phyloP scores from a whole-genome alignment of 2,113 vertebrate species.

The Budorcas taxicolor region DNA sequence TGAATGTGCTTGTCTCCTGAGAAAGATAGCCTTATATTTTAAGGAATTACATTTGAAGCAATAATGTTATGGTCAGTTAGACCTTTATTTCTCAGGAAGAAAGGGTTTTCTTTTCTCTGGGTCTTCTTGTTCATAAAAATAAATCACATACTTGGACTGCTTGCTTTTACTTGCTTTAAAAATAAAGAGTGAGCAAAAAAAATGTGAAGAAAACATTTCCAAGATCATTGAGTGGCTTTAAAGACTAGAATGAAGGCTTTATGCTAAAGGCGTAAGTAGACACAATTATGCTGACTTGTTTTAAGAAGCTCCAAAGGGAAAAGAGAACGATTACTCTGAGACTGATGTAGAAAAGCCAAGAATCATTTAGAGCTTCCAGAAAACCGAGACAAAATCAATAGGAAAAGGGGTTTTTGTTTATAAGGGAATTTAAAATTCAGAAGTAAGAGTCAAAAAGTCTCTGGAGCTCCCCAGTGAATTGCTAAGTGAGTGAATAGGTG shows the following conservation, averaged over 20 bases:
- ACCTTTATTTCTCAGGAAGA: neutral
- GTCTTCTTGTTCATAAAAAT: slow-evolving; percentile 37
- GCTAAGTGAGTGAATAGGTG: neutral
- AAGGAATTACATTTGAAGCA: slow-evolving; percentile 25
- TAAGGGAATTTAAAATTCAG: slow-evolving; percentile 22
- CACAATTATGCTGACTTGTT: slow-evolving; percentile 33
- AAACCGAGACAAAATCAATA: neutral
- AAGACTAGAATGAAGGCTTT: slow-evolving; percentile 37
- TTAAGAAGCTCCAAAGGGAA: slow-evolving; percentile 29
- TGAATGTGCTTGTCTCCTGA: neutral
- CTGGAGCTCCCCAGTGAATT: neutral
- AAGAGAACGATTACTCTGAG: slow-evolving; percentile 19
- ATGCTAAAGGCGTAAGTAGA: neutral
- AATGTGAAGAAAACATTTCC: slow-evolving; percentile 28
- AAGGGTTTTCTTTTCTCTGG: neutral
- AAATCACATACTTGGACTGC: slow-evolving; percentile 28
- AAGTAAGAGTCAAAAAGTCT: neutral
- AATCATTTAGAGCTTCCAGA: neutral
- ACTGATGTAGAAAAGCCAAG: slow-evolving; percentile 24
- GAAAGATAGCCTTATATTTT: neutral
- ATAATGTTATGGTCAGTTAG: neutral
- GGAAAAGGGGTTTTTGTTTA: slow-evolving; percentile 2
- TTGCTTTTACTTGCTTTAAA: slow-evolving; percentile 54
- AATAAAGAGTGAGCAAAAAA: slow-evolving; percentile 28
- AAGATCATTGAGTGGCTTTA: slow-evolving; percentile 7